These are phyloP conservation scores for Stichodactyla mertensii DNA, from an alignment of 64 coral and sea anemone species.

Conservation along the genomic window DNA sequence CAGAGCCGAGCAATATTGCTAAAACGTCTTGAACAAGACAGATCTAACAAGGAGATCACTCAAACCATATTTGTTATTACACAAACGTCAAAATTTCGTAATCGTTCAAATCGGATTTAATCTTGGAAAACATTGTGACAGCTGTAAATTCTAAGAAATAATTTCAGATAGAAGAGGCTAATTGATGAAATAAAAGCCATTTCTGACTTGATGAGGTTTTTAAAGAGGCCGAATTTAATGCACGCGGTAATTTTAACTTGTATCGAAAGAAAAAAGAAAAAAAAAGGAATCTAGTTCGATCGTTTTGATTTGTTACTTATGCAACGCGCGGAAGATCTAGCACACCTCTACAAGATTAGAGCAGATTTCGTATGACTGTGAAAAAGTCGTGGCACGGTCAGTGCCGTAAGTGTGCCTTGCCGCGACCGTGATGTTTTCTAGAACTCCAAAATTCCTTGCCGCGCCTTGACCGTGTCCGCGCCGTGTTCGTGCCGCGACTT, in stretches of 20 bases:
- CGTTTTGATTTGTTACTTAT: no score
- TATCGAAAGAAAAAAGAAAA: background rate
- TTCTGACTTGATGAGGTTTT: background rate
- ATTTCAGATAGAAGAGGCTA: slow-evolving; percentile 7
- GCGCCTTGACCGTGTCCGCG: no score
- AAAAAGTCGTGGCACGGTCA: no score
- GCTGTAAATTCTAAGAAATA: background rate
- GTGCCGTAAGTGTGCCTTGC: no score
- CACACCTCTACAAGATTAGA: no score
- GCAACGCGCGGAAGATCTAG: no score
- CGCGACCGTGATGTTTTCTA: no score
- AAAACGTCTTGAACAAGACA: background rate
- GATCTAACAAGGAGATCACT: slow-evolving; percentile 11
- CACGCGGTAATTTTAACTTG: no score
- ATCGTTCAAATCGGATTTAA: background rate
- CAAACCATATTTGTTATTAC: background rate
- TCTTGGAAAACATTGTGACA: background rate
- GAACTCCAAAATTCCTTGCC: no score
- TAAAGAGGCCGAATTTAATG: background rate
- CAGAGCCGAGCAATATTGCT: background rate
- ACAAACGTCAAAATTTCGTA: slow-evolving; percentile 1
- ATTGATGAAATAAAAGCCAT: background rate
- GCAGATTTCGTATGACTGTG: no score
- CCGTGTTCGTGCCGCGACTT: no score
- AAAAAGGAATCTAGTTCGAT: no score